phyloP scores from a whole-genome alignment of 2,797 vertebrate genomes.

The Gymnothorax reevesii region DNA sequence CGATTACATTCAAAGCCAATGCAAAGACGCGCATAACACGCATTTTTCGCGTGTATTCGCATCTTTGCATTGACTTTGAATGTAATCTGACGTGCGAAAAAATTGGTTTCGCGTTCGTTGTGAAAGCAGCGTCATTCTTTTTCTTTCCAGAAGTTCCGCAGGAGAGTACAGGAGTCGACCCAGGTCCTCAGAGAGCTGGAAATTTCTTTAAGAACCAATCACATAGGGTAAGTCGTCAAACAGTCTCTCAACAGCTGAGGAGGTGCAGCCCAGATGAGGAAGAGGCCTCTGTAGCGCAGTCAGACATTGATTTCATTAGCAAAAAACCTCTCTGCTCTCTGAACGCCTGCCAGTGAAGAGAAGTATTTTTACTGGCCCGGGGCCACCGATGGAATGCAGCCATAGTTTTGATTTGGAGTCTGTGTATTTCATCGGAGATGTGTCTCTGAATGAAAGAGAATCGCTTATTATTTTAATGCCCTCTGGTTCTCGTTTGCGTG shows the following conservation, averaged over 20 bases:
- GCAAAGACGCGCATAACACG: too few relatives aligned
- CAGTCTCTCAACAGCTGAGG: background rate
- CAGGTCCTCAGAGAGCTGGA: conserved; percentile 98
- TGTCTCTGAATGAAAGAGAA: background rate
- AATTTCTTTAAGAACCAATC: conserved; percentile 98
- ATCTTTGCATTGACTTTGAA: too few relatives aligned
- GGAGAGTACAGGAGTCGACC: conserved; percentile 97
- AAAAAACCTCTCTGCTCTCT: background rate
- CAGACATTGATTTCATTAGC: background rate
- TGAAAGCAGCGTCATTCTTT: conserved; percentile 8
- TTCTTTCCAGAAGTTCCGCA: conserved; percentile 88
- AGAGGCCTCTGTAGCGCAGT: background rate
- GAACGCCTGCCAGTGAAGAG: background rate
- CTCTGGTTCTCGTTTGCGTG: background rate
- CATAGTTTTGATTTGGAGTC: conserved; percentile 6
- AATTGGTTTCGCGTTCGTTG: too few relatives aligned
- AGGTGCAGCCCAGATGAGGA: background rate
- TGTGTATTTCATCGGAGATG: background rate
- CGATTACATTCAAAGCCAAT: too few relatives aligned
- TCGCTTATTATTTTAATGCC: conserved; percentile 7
- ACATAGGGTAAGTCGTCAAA: conserved; percentile 88
- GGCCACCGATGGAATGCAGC: background rate
- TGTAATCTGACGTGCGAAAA: too few relatives aligned
- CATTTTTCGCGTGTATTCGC: too few relatives aligned
- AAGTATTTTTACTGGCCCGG: background rate